These are phyloP conservation scores for Trachemys scripta DNA, from an alignment of 2,113 vertebrate genomes.

Conservation along the genomic window DNA sequence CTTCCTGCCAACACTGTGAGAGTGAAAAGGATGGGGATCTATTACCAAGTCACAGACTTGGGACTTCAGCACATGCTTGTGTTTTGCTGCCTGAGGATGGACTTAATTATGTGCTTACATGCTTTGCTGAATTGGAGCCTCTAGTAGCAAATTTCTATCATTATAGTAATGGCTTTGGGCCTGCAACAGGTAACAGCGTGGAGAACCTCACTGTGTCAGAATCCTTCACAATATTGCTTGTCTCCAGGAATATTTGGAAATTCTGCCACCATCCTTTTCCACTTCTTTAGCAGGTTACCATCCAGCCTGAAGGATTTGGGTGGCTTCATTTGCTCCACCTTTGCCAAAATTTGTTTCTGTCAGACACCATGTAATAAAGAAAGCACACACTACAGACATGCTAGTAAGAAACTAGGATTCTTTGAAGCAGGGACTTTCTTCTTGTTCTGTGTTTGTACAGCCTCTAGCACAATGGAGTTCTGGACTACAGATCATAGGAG, in stretches of 20 bases:
- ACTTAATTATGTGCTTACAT: background rate
- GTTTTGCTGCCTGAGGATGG: background rate
- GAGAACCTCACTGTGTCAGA: background rate
- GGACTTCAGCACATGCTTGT: slow-evolving; percentile 27
- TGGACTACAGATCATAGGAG: background rate
- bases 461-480: background rate
- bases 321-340: background rate
- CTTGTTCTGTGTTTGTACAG: background rate
- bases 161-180: slow-evolving; percentile 32
- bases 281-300: background rate
- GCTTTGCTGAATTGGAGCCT: background rate
- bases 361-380: background rate
- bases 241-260: slow-evolving; percentile 42
- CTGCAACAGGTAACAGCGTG: background rate
- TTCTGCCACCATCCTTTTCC: background rate
- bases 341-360: background rate
- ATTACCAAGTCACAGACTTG: background rate
- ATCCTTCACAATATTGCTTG: slow-evolving; percentile 16
- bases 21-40: background rate
- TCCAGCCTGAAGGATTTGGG: background rate
- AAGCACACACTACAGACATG: background rate
- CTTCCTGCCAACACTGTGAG: background rate
- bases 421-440: background rate
- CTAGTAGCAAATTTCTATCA: slow-evolving; percentile 52
- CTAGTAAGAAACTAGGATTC: background rate